These are phyloP conservation scores for Nephrocerus scutellatus DNA, from an alignment of 2,888 invertebrate genomes.

Conservation along the genomic window DNA sequence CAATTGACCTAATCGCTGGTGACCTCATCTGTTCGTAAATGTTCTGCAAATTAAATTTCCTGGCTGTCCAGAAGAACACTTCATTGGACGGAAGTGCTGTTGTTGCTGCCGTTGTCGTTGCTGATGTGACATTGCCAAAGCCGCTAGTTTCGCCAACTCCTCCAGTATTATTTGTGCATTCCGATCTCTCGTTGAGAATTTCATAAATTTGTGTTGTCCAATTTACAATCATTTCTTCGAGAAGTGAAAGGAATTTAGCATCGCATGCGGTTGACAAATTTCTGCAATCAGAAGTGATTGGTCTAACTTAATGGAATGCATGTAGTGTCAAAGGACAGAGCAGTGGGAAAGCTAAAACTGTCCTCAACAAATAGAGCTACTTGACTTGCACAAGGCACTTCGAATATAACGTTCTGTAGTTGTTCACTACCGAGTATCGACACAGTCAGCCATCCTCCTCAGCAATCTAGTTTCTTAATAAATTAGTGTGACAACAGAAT, in stretches of 20 bases:
- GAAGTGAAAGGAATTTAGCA: slow-evolving; percentile 52
- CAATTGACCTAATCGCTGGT: slow-evolving; percentile 74
- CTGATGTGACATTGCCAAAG: slow-evolving; percentile 15
- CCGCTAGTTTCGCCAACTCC: too few species aligned
- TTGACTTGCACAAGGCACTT: too few species aligned
- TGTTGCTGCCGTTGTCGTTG: slow-evolving; percentile 18
- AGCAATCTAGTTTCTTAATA: too few species aligned
- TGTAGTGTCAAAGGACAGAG: too few species aligned
- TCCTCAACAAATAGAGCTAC: too few species aligned
- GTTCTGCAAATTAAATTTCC: slow-evolving; percentile 74
- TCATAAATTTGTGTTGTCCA: slow-evolving; percentile 75
- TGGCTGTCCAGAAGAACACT: slow-evolving; percentile 72
- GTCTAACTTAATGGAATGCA: too few species aligned
- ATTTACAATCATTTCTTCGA: slow-evolving; percentile 81
- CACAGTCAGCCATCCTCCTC: too few species aligned
- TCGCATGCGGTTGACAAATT: slow-evolving; percentile 30
- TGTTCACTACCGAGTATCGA: too few species aligned
- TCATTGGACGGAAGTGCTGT: slow-evolving; percentile 63
- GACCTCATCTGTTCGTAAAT: slow-evolving; percentile 81
- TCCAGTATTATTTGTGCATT: slow-evolving; percentile 19
- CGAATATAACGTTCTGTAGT: too few species aligned
- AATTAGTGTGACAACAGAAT: too few species aligned
- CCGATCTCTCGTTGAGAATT: slow-evolving; percentile 33
- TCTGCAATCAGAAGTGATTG: too few species aligned
- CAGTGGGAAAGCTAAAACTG: too few species aligned